These are phyloP conservation scores for Pollimyrus isidori DNA, from an alignment of 2,113 vertebrate genomes.

Conservation along the genomic window DNA sequence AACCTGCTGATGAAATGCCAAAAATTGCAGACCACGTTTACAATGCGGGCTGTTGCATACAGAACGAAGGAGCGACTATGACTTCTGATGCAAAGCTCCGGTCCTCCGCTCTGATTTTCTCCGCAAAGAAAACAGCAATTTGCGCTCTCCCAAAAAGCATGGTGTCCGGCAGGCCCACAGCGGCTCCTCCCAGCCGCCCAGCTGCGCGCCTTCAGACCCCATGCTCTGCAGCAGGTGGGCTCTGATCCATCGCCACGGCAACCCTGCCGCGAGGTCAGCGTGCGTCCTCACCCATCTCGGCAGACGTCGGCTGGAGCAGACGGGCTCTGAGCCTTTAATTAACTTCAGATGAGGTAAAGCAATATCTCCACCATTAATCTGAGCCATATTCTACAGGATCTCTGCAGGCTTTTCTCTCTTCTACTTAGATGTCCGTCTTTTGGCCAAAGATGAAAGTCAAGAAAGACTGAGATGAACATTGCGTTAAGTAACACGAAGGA, in stretches of 20 bases:
- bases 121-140: background rate
- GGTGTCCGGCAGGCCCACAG: background rate
- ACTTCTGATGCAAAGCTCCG: background rate
- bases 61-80: background rate
- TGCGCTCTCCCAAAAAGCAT: background rate
- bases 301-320: constrained; percentile 50
- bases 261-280: constrained; percentile 47
- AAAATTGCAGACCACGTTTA: background rate
- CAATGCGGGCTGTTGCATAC: background rate
- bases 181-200: background rate
- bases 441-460: constrained; percentile 59
- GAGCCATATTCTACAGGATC: constrained; percentile 61
- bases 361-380: constrained; percentile 66
- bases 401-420: constrained; percentile 43
- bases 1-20: background rate
- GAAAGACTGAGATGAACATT: constrained; percentile 41
- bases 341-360: constrained; percentile 66
- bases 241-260: constrained; percentile 43
- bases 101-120: background rate
- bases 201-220: background rate
- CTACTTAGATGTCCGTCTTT: constrained; percentile 54
- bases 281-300: constrained; percentile 56
- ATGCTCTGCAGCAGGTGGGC: background rate
- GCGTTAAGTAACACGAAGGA: constrained; percentile 38
- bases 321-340: constrained; percentile 62